phyloP scores from a whole-genome alignment of 64 coral and sea anemone genomes.

The Stichodactyla mertensii region DNA sequence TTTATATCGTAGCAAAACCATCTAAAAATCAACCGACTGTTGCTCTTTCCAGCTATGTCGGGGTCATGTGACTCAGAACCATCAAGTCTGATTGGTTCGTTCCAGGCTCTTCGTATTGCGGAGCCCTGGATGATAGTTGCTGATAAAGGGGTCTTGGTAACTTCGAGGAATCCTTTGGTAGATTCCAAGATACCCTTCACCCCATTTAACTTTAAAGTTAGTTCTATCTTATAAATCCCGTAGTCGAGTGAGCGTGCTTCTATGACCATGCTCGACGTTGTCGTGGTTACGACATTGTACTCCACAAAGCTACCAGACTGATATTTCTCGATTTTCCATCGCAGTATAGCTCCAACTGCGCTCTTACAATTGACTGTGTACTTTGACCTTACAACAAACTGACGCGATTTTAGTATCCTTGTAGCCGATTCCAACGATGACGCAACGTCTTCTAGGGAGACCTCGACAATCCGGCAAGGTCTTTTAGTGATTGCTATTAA shows the following conservation, averaged over 20 bases:
- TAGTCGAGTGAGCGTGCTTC: slow-evolving; percentile 30
- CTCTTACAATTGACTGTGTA: slow-evolving; percentile 24
- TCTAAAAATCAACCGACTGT: slow-evolving; percentile 33
- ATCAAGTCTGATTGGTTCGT: slow-evolving; percentile 36
- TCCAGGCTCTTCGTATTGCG: slow-evolving; percentile 44
- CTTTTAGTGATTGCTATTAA: slow-evolving; percentile 16
- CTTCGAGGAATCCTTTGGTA: slow-evolving; percentile 43
- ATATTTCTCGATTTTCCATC: slow-evolving; percentile 33
- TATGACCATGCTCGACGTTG: slow-evolving; percentile 33
- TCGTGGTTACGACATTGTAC: background rate
- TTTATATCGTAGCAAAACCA: slow-evolving; percentile 46
- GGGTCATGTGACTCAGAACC: slow-evolving; percentile 58
- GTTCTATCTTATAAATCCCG: slow-evolving; percentile 37
- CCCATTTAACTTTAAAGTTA: slow-evolving; percentile 28
- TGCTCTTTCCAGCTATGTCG: slow-evolving; percentile 5
- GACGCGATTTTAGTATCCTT: slow-evolving; percentile 2
- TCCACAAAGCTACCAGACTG: slow-evolving; percentile 4
- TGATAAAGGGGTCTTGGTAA: slow-evolving; percentile 44
- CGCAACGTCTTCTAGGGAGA: slow-evolving; percentile 23
- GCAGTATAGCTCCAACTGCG: slow-evolving; percentile 18
- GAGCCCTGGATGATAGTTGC: slow-evolving; percentile 52
- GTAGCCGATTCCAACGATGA: background rate
- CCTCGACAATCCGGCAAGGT: slow-evolving; percentile 11
- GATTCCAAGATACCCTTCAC: slow-evolving; percentile 39
- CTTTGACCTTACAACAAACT: slow-evolving; percentile 25